Conservation (phyloP, 92 coral and sea anemone genomes). For the Phymanthus crucifer region DNA sequence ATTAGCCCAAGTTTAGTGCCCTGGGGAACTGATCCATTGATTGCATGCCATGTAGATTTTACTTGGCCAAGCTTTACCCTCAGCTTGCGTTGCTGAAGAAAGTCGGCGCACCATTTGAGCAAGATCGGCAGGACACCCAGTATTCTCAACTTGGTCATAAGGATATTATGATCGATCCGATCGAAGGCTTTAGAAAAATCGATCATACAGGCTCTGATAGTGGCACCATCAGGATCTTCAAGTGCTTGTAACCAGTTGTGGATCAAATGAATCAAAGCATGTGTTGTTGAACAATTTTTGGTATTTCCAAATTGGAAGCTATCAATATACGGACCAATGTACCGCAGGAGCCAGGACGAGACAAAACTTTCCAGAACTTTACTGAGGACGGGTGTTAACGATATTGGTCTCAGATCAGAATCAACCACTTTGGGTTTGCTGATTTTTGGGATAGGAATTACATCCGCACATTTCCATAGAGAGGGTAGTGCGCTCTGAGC, state of each 20-base stretch:
- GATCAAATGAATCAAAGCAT: slow-evolving; percentile 42
- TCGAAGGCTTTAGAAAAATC: slow-evolving; percentile 57
- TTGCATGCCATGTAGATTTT: neutral
- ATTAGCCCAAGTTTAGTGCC: no score
- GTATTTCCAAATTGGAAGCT: slow-evolving; percentile 44
- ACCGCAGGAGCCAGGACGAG: neutral
- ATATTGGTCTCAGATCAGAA: slow-evolving; percentile 52
- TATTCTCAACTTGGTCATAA: no score
- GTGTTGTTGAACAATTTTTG: slow-evolving; percentile 50
- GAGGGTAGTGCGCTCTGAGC: slow-evolving; percentile 30
- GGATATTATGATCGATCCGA: no score
- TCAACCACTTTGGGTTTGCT: slow-evolving; percentile 42
- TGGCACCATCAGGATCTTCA: slow-evolving; percentile 29
- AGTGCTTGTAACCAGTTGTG: slow-evolving; percentile 45
- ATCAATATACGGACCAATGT: slow-evolving; percentile 29
- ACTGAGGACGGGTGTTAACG: slow-evolving; percentile 38
- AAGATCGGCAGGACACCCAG: no score
- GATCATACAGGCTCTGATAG: slow-evolving; percentile 19
- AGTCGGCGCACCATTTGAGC: neutral
- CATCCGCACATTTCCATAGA: slow-evolving; percentile 53
- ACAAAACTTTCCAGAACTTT: slow-evolving; percentile 28
- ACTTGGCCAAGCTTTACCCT: neutral
- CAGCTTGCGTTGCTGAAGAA: neutral
- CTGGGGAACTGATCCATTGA: neutral
- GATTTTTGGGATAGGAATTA: slow-evolving; percentile 47